Evolutionary conservation across 2,797 vertebrate genomes (phyloP).

Genomic region (Microctenopoma stevenorrisi): DNA sequence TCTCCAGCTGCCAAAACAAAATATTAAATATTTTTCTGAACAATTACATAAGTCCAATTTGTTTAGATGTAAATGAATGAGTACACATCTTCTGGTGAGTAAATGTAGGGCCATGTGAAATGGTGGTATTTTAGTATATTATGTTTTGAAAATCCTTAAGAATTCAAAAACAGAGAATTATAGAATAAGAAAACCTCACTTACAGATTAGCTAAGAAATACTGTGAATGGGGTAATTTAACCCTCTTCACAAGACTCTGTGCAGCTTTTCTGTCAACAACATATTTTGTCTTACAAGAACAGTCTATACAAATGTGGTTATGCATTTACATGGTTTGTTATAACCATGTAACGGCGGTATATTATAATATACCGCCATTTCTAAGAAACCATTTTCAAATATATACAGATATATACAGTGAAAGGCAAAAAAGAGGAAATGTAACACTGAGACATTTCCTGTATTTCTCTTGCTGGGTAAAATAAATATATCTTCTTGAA

Average conservation of each 20-base stretch:
- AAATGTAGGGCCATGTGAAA: too few species aligned
- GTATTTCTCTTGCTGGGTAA: slow-evolving; percentile 50
- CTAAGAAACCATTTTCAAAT: slow-evolving; percentile 33
- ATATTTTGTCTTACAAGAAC: slow-evolving; percentile 17
- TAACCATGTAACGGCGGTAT: not conserved
- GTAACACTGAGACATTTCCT: slow-evolving; percentile 51
- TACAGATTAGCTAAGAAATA: too few species aligned
- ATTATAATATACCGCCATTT: slow-evolving; percentile 17
- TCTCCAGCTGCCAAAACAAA: slow-evolving; percentile 32
- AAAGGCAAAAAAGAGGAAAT: slow-evolving; percentile 27
- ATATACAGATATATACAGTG: slow-evolving; percentile 25
- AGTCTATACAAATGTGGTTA: slow-evolving; percentile 46
- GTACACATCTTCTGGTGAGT: too few species aligned
- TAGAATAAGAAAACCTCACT: too few species aligned
- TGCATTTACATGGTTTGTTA: slow-evolving; percentile 25
- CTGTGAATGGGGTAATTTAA: not conserved
- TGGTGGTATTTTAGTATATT: too few species aligned
- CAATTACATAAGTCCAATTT: slow-evolving; percentile 1
- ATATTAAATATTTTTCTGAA: slow-evolving; percentile 20
- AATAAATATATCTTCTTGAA: slow-evolving; percentile 54
- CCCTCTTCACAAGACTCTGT: too few species aligned
- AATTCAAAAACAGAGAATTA: too few species aligned
- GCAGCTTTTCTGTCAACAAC: slow-evolving; percentile 5
- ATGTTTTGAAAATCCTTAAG: too few species aligned
- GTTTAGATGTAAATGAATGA: too few species aligned